Conservation (phyloP, 2,113 vertebrate species). For the Charadrius vociferus region DNA sequence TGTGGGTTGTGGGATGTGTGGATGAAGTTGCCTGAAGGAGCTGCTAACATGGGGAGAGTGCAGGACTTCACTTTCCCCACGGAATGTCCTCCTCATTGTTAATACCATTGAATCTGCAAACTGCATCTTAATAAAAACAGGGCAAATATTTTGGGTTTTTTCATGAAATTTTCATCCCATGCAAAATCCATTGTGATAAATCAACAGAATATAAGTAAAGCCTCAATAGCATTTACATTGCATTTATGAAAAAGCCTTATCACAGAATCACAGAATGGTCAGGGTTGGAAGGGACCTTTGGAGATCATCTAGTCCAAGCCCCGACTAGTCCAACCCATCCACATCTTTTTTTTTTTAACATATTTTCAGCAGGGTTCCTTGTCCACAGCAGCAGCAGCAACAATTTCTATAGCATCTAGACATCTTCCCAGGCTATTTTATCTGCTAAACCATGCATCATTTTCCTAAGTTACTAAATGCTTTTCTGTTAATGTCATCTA, state of each 20-base stretch:
- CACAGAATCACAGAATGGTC: too few relatives aligned
- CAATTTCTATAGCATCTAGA: background rate
- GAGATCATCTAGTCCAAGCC: too few relatives aligned
- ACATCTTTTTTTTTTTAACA: background rate
- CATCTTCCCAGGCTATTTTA: background rate
- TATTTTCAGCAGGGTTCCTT: background rate
- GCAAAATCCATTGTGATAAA: background rate
- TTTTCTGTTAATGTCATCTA: background rate
- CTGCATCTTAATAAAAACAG: background rate
- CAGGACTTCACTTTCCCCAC: background rate
- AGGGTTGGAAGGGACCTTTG: too few relatives aligned
- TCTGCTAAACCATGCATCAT: background rate
- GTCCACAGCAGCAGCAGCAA: background rate
- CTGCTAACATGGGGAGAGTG: fast-evolving
- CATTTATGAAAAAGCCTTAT: background rate
- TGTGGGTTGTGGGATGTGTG: background rate
- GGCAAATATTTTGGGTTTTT: background rate
- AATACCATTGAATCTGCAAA: background rate
- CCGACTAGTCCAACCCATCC: too few relatives aligned
- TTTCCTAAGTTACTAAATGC: background rate
- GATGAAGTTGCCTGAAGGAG: background rate
- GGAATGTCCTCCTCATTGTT: background rate
- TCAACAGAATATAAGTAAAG: background rate
- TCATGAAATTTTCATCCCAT: background rate
- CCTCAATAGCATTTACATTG: background rate